phyloP scores from a whole-genome alignment of 2,797 vertebrate species.

The Epinephelus awoara region DNA sequence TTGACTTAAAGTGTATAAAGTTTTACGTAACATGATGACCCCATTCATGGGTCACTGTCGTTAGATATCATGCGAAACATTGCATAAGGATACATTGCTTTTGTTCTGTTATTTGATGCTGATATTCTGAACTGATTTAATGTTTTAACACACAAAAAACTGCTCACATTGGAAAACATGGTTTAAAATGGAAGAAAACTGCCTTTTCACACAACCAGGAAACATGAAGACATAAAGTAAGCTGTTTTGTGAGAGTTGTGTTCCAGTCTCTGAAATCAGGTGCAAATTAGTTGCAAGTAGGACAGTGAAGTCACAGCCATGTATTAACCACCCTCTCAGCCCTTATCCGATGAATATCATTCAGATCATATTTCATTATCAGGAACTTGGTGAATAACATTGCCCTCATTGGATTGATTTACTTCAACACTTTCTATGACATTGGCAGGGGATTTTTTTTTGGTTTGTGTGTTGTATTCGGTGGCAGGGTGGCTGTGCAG shows the following conservation, averaged over 20 bases:
- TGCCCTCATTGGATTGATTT: conserved; percentile 44
- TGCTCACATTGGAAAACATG: neutral
- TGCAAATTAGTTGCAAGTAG: conserved; percentile 65
- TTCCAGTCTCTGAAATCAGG: conserved; percentile 36
- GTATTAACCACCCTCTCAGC: conserved; percentile 22
- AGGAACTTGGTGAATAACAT: conserved; percentile 40
- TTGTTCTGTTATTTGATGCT: too few relatives aligned
- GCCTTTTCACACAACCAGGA: neutral
- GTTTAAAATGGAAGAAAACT: neutral
- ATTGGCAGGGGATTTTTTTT: neutral
- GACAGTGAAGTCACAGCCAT: conserved; percentile 37
- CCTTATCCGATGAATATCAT: conserved; percentile 36
- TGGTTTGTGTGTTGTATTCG: neutral
- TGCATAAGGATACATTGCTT: too few relatives aligned
- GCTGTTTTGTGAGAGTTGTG: neutral
- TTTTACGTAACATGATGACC: too few relatives aligned
- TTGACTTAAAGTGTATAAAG: too few relatives aligned
- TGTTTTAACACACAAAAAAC: neutral
- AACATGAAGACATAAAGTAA: neutral
- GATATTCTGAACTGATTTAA: too few relatives aligned
- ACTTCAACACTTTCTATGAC: conserved; percentile 1
- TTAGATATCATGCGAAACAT: too few relatives aligned
- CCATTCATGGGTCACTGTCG: too few relatives aligned
- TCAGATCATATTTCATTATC: conserved; percentile 49
- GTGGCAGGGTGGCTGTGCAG: neutral